Conservation (phyloP, 2,113 vertebrate species). For the Peromyscus californicus region DNA sequence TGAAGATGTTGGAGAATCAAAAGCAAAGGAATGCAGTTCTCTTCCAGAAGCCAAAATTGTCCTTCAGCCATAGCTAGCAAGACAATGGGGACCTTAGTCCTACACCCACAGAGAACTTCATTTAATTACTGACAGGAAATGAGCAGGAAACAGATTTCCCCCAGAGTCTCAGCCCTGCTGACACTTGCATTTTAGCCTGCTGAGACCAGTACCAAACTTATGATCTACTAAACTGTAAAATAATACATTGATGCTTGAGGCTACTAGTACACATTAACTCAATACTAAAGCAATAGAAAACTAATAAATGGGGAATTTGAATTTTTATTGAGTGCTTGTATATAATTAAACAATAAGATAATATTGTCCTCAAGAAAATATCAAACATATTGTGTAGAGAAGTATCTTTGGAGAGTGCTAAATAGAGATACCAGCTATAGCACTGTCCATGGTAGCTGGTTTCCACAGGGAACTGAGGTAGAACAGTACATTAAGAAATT, state of each 20-base stretch:
- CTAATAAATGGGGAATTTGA: background rate
- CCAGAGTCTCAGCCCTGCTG: background rate
- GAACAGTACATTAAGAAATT: conserved; percentile 45
- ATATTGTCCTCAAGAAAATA: conserved; percentile 10
- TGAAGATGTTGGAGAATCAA: background rate
- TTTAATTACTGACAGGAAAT: background rate
- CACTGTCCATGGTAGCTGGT: background rate
- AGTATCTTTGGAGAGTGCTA: background rate
- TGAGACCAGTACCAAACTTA: background rate
- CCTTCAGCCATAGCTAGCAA: background rate
- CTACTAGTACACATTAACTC: background rate
- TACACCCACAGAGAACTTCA: background rate
- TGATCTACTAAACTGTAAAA: background rate
- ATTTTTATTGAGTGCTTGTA: background rate
- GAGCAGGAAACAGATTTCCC: background rate
- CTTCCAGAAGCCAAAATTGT: background rate
- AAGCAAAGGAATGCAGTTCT: background rate
- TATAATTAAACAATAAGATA: conserved; percentile 12
- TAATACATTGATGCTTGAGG: conserved; percentile 33
- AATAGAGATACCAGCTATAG: background rate
- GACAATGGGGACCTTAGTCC: background rate
- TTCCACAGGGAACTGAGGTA: background rate
- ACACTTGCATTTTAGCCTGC: conserved; percentile 15
- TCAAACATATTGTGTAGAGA: background rate
- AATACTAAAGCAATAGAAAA: conserved; percentile 38